Percentiles rank a stretch among this genome's conserved stretches.
Evolutionary conservation across 1,140 invertebrate genomes (phyloP).

Genomic region (Steinernema feltiae): DNA sequence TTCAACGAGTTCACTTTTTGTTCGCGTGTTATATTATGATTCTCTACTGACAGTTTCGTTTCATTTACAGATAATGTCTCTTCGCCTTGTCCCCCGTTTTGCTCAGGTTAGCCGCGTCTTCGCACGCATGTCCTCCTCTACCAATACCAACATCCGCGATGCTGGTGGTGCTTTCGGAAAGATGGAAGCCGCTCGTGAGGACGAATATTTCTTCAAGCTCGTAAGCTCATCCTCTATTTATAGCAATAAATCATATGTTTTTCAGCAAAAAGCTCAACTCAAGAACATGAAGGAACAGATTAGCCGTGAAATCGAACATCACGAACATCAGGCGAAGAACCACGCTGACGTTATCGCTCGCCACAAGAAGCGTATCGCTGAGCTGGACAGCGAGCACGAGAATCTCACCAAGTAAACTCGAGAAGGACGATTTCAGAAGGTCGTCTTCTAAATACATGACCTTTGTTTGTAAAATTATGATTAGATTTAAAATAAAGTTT

Average conservation of each 20-base stretch:
- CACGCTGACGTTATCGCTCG: constrained; percentile 36
- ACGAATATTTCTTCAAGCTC: constrained; percentile 82
- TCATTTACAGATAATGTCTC: constrained; percentile 5
- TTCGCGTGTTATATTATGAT: not conserved
- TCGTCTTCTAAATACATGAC: no score
- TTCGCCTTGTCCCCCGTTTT: not conserved
- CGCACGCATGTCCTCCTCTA: not conserved
- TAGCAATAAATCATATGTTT: no score
- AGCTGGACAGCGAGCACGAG: constrained; percentile 33
- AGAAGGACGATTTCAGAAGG: no score
- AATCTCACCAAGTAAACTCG: not conserved
- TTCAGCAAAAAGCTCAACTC: constrained; percentile 38
- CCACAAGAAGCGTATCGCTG: constrained; percentile 34
- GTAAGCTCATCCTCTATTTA: no score
- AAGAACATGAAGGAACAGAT: constrained; percentile 35
- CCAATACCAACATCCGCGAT: constrained; percentile 63
- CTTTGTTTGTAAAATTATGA: no score
- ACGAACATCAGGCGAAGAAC: constrained; percentile 33
- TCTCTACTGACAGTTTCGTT: not conserved
- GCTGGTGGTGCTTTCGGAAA: constrained; percentile 85
- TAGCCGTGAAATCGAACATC: constrained; percentile 33
- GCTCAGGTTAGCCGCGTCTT: not conserved
- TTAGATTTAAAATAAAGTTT: no score
- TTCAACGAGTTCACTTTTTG: no score
- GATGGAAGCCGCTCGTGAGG: constrained; percentile 80